These are phyloP conservation scores for Gallinago media DNA, from an alignment of 2,113 vertebrate genomes.

Conservation along the genomic window DNA sequence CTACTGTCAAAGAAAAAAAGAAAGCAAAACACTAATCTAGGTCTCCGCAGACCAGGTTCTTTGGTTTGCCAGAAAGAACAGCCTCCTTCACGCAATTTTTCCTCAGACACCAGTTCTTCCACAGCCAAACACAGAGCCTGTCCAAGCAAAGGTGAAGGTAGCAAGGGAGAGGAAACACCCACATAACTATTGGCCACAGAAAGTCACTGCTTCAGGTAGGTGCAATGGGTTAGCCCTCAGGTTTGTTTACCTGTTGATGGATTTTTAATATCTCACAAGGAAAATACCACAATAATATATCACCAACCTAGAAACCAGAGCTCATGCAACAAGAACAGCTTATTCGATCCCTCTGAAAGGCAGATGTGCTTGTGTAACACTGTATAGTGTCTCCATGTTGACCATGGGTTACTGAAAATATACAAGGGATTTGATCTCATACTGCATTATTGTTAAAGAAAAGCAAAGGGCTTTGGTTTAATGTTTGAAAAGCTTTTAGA, in stretches of 20 bases:
- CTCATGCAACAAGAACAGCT: not conserved
- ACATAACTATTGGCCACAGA: rapidly evolving
- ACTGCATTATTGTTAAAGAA: not conserved
- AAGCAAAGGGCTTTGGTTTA: not conserved
- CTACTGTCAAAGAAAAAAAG: not conserved
- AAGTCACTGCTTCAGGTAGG: not conserved
- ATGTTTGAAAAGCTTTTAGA: slow-evolving; percentile 1
- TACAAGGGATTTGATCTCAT: not conserved
- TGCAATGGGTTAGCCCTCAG: not conserved
- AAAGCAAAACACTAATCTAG: not conserved
- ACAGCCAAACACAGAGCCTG: too few species aligned
- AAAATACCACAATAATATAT: not conserved
- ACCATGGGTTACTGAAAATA: not conserved
- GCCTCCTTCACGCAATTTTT: not conserved
- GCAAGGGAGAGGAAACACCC: not conserved
- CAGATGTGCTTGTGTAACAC: not conserved
- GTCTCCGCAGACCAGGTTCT: not conserved
- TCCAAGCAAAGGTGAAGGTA: too few species aligned
- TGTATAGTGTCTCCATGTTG: not conserved
- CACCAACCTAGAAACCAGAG: not conserved
- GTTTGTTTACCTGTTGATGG: not conserved
- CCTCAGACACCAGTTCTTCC: not conserved
- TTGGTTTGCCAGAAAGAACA: not conserved
- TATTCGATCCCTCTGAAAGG: not conserved
- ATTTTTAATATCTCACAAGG: not conserved